phyloP scores from a whole-genome alignment of 1,140 invertebrate genomes.

The Aphis gossypii region DNA sequence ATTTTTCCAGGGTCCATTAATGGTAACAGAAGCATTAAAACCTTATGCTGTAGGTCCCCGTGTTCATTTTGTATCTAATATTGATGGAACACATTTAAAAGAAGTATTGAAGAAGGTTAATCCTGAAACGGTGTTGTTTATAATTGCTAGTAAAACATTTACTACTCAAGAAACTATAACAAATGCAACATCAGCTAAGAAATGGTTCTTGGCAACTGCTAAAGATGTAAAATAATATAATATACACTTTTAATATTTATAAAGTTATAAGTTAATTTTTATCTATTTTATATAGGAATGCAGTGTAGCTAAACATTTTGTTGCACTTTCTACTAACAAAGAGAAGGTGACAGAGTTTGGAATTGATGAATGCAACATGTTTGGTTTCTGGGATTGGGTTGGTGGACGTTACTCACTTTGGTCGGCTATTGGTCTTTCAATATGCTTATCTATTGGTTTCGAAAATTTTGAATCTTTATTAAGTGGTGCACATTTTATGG shows the following conservation, averaged over 20 bases:
- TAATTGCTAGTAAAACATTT: conserved; percentile 99
- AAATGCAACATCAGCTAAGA: conserved; percentile 95
- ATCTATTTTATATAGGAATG: conserved; percentile 68
- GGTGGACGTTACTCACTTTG: conserved; percentile 97
- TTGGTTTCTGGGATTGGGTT: conserved; percentile 99
- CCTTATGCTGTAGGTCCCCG: conserved; percentile 87
- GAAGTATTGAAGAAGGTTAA: conserved; percentile 90
- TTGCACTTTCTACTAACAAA: conserved; percentile 95
- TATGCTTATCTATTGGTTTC: conserved; percentile 91
- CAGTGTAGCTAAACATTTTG: conserved; percentile 95
- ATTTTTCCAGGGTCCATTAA: conserved; percentile 83
- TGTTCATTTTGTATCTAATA: conserved; percentile 98
- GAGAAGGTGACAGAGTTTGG: conserved; percentile 95
- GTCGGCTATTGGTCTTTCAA: conserved; percentile 98
- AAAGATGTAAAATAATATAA: conserved; percentile 78
- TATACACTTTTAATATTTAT: neutral
- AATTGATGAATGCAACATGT: conserved; percentile 97
- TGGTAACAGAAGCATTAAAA: conserved; percentile 98
- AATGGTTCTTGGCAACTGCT: conserved; percentile 88
- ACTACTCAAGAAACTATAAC: conserved; percentile 99
- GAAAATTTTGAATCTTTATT: conserved; percentile 95
- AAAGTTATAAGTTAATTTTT: conserved; percentile 13
- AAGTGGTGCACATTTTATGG: conserved; percentile 90
- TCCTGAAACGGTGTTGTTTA: conserved; percentile 95
- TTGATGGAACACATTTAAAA: conserved; percentile 97